Conservation (phyloP, 2,113 vertebrate species). For the Electrona antarctica region DNA sequence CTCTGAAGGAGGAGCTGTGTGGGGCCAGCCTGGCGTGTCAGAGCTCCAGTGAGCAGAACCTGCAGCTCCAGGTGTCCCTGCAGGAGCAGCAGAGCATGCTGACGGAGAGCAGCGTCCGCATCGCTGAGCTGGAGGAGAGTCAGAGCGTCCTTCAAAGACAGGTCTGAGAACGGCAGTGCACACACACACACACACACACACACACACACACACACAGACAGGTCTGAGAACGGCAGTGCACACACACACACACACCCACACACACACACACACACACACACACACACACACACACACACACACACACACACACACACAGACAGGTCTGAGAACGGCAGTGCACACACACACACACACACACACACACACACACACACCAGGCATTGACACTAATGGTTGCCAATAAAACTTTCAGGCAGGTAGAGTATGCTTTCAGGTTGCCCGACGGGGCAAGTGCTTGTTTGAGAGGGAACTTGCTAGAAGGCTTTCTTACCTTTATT, state of each 20-base stretch:
- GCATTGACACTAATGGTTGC: too few relatives aligned
- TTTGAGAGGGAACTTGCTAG: too few relatives aligned
- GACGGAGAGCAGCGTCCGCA: conserved; percentile 85
- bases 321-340: conserved; percentile 74
- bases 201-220: conserved; percentile 79
- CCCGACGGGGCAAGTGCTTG: too few relatives aligned
- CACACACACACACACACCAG: conserved; percentile 52
- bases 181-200: too few relatives aligned
- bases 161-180: conserved; percentile 62
- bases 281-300: too few relatives aligned
- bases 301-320: too few relatives aligned
- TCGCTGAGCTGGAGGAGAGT: conserved; percentile 89
- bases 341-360: too few relatives aligned
- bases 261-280: too few relatives aligned
- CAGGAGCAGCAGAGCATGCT: conserved; percentile 92
- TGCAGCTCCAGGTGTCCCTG: conserved; percentile 85
- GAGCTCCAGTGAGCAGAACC: conserved; percentile 83
- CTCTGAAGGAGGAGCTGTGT: conserved; percentile 87
- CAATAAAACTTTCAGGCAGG: too few relatives aligned
- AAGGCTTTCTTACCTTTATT: too few relatives aligned
- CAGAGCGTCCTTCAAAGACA: conserved; percentile 87
- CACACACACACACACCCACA: too few relatives aligned
- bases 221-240: conserved; percentile 62
- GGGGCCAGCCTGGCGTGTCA: conserved; percentile 78
- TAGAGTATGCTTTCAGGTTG: too few relatives aligned